These are phyloP conservation scores for Silurus asotus DNA, from an alignment of 2,113 vertebrate genomes.

Conservation along the genomic window DNA sequence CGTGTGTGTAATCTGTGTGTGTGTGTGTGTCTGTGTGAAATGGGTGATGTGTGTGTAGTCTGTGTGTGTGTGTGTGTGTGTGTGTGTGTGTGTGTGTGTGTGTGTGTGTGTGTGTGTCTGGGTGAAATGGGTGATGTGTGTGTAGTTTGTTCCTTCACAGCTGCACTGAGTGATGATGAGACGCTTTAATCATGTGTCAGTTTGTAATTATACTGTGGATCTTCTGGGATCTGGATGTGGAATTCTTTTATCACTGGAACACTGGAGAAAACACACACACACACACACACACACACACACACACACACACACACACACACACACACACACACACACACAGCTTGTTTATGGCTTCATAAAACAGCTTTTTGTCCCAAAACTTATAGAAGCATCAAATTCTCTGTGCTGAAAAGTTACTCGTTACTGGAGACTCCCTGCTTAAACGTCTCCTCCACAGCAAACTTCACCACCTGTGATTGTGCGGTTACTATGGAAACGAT, in stretches of 20 bases:
- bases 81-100: background rate
- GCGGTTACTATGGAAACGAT: no score
- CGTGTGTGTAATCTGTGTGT: background rate
- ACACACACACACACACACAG: no score
- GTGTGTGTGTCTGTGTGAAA: background rate
- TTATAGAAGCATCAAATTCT: no score
- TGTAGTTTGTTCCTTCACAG: slow-evolving; percentile 4
- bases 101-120: background rate
- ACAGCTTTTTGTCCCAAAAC: no score
- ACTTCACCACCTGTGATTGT: no score
- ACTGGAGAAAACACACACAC: background rate
- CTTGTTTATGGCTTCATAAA: no score
- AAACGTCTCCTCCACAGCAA: no score
- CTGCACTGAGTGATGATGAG: slow-evolving; percentile 35
- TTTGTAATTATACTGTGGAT: slow-evolving; percentile 45
- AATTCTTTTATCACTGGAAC: slow-evolving; percentile 14
- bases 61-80: slow-evolving; percentile 9
- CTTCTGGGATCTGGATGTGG: slow-evolving; percentile 35
- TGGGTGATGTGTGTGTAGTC: background rate
- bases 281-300: no score
- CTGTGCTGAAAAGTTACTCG: no score
- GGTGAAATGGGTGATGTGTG: background rate
- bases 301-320: no score
- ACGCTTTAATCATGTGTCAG: slow-evolving; percentile 36
- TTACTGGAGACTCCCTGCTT: no score